Percentiles rank a stretch among this genome's conserved stretches.
Evolutionary conservation across 37 sponge, comb jelly and placozoan species (phyloP).

Genomic region (Hormiphora californensis): DNA sequence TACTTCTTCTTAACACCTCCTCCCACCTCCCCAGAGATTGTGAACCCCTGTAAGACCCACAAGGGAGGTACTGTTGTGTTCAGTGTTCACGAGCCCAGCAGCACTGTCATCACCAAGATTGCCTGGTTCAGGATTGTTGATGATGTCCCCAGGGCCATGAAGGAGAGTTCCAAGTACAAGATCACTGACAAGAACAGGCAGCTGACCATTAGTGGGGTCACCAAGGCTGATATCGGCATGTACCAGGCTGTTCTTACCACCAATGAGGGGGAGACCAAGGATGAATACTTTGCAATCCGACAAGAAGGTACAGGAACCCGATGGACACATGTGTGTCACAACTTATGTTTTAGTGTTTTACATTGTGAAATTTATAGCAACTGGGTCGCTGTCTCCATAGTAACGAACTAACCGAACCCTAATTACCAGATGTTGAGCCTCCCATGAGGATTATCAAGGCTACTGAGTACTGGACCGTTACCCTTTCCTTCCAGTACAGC

Average conservation of each 20-base stretch:
- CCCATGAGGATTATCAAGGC: conserved; percentile 1
- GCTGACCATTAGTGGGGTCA: background rate
- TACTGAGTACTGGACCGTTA: conserved; percentile 23
- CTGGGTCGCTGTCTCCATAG: too few species aligned
- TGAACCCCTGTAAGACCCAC: conserved; percentile 12
- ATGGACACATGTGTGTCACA: too few species aligned
- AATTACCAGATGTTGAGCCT: conserved; percentile 1
- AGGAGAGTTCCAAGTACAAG: background rate
- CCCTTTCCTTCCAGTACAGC: conserved; percentile 3
- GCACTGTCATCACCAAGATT: conserved; percentile 1
- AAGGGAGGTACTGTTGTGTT: background rate
- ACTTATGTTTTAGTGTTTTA: too few species aligned
- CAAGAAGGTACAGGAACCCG: background rate
- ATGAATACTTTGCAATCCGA: background rate
- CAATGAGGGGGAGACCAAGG: background rate
- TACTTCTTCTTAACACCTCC: too few species aligned
- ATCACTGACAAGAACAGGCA: background rate
- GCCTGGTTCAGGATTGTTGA: background rate
- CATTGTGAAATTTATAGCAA: too few species aligned
- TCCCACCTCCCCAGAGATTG: conserved; percentile 5
- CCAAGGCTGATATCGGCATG: background rate
- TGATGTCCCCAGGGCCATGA: background rate
- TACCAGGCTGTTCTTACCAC: conserved; percentile 7
- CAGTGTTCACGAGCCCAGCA: conserved; percentile 21
- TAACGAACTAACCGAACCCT: too few species aligned